Percentiles rank a stretch among this genome's conserved stretches.
Evolutionary conservation across 2,113 vertebrate species (phyloP).

Genomic region (Patagioenas fasciata): DNA sequence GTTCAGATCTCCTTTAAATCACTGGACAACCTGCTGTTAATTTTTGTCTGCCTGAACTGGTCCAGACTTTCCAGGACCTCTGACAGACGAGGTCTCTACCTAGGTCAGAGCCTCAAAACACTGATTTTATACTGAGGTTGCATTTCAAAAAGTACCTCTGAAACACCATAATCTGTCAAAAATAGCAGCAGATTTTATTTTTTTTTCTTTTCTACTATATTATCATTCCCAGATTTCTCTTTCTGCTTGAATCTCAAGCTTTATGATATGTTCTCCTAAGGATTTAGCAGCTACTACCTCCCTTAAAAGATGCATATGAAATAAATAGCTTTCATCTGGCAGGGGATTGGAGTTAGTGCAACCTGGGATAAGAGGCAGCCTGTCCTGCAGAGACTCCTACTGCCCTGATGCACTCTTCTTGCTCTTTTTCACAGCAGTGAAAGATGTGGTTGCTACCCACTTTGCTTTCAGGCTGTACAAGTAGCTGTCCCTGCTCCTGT

Average conservation of each 20-base stretch:
- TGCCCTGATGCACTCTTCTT: neutral
- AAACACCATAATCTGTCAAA: neutral
- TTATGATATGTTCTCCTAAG: neutral
- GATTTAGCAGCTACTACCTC: neutral
- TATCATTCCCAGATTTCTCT: neutral
- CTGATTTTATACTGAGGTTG: neutral
- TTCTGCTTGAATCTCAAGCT: neutral
- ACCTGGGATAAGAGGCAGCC: neutral
- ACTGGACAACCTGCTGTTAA: neutral
- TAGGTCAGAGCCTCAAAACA: neutral
- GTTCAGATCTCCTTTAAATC: neutral
- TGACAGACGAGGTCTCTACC: neutral
- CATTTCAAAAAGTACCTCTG: neutral
- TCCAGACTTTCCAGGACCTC: neutral
- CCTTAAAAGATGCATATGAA: neutral
- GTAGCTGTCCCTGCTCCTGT: neutral
- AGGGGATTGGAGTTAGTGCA: neutral
- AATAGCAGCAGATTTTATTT: neutral
- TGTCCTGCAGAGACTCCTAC: neutral
- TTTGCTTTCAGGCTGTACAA: neutral
- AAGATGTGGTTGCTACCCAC: neutral
- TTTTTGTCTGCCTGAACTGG: neutral
- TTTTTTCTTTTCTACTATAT: neutral
- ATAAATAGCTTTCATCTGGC: neutral
- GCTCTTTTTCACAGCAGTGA: neutral